These are phyloP conservation scores for Semotilus atromaculatus DNA, from an alignment of 2,797 vertebrate species.

Conservation along the genomic window DNA sequence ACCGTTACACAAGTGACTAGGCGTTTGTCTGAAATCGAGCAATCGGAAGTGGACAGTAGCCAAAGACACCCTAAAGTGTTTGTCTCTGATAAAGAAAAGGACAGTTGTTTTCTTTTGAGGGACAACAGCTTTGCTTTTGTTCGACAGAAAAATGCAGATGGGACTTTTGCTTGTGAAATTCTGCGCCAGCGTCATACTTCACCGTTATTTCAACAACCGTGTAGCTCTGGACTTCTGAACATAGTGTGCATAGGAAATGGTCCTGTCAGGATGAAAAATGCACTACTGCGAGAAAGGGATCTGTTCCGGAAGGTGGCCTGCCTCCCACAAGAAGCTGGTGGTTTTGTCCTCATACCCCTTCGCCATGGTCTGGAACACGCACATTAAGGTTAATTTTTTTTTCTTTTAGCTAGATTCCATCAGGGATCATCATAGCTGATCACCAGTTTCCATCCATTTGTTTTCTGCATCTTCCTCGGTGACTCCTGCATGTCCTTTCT, in stretches of 20 bases:
- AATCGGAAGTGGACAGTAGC: too few species aligned
- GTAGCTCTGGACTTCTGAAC: too few species aligned
- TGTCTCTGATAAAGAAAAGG: too few species aligned
- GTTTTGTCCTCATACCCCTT: conserved; percentile 51
- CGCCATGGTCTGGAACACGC: conserved; percentile 43
- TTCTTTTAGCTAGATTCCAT: conserved; percentile 3
- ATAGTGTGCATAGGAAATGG: conserved; percentile 16
- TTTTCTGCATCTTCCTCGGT: neutral
- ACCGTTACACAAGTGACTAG: too few species aligned
- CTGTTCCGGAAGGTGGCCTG: conserved; percentile 49
- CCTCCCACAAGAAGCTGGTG: conserved; percentile 48
- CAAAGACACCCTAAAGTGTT: too few species aligned
- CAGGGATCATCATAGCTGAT: neutral
- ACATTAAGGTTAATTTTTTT: conserved; percentile 15
- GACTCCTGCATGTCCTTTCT: neutral
- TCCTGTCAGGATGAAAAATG: conserved; percentile 41
- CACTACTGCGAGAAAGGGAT: conserved; percentile 39
- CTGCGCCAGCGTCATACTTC: too few species aligned
- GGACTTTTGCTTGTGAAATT: too few species aligned
- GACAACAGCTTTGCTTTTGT: too few species aligned
- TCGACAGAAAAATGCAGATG: too few species aligned
- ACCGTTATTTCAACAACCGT: too few species aligned
- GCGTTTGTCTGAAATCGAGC: too few species aligned
- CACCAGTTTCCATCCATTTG: neutral
- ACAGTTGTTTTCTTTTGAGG: too few species aligned